These are phyloP conservation scores for Apamea anceps DNA, from an alignment of 2,888 invertebrate genomes.

Conservation along the genomic window DNA sequence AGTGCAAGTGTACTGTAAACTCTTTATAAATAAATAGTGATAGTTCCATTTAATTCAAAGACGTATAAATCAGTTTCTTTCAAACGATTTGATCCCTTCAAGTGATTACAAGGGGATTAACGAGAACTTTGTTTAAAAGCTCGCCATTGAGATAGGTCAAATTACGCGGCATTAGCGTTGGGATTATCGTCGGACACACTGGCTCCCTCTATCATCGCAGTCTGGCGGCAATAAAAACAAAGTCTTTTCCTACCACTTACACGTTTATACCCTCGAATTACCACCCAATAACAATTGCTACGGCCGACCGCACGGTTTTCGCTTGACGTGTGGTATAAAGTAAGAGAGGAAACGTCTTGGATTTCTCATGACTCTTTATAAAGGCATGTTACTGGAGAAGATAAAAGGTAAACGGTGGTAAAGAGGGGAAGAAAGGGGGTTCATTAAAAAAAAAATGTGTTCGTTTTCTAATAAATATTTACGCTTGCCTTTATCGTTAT, in stretches of 20 bases:
- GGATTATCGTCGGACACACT: slow-evolving; percentile 55
- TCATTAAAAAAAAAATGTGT: neutral
- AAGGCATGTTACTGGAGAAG: neutral
- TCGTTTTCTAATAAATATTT: neutral
- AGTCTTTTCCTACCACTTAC: slow-evolving; percentile 73
- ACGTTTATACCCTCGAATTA: slow-evolving; percentile 77
- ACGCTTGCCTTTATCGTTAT: neutral
- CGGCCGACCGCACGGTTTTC: slow-evolving; percentile 73
- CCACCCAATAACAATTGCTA: slow-evolving; percentile 80
- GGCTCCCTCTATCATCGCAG: slow-evolving; percentile 61
- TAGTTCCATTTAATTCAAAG: slow-evolving; percentile 23
- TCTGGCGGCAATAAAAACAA: slow-evolving; percentile 69
- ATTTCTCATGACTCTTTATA: neutral
- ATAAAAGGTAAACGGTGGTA: neutral
- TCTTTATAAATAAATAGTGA: neutral
- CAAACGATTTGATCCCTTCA: neutral
- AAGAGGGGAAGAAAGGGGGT: neutral
- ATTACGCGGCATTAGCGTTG: slow-evolving; percentile 48
- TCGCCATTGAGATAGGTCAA: slow-evolving; percentile 38
- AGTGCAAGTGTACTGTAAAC: neutral
- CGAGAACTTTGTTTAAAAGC: slow-evolving; percentile 45
- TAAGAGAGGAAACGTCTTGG: neutral
- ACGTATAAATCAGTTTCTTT: slow-evolving; percentile 30
- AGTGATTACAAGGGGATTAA: slow-evolving; percentile 20
- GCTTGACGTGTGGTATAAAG: slow-evolving; percentile 39